A percentile compares a stretch with the other conserved stretches of the same genome.
phyloP scores from a whole-genome alignment of 1,140 invertebrate species.

The Hormaphis cornu region DNA sequence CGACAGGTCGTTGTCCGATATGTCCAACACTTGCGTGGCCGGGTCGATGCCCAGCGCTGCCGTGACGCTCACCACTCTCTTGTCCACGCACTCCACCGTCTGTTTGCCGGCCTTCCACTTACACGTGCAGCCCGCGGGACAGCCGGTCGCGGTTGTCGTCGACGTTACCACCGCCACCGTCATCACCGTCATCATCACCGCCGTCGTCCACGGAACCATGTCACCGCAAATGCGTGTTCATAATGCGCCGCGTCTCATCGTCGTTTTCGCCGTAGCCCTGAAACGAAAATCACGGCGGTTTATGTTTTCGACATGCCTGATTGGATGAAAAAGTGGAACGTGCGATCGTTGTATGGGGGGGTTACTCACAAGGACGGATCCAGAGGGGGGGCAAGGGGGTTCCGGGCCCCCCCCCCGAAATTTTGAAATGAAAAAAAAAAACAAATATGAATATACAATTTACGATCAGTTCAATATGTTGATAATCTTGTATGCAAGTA shows the following conservation, averaged over 20 bases:
- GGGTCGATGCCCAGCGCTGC: slow-evolving; percentile 73
- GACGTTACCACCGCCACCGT: neutral
- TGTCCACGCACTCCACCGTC: slow-evolving; percentile 73
- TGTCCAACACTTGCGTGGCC: slow-evolving; percentile 80
- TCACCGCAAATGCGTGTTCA: neutral
- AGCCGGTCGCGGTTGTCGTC: slow-evolving; percentile 45
- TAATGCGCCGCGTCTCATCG: neutral
- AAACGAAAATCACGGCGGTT: neutral
- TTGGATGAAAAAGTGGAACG: too few species aligned
- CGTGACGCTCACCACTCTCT: slow-evolving; percentile 51
- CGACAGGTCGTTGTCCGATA: slow-evolving; percentile 70
- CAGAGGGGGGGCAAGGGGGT: too few species aligned
- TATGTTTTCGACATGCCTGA: too few species aligned
- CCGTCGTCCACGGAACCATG: slow-evolving; percentile 8
- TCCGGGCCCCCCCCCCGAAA: too few species aligned
- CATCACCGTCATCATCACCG: neutral
- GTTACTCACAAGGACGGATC: too few species aligned
- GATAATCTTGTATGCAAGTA: too few species aligned
- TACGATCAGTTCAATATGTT: too few species aligned
- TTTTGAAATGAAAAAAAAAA: too few species aligned
- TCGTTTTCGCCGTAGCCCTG: neutral
- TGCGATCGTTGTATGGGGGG: too few species aligned
- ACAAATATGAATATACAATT: too few species aligned
- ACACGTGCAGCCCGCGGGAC: slow-evolving; percentile 67
- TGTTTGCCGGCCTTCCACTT: slow-evolving; percentile 88